Percentiles rank a stretch among this genome's conserved stretches.
Evolutionary conservation across 1,140 invertebrate species (phyloP).

Genomic region (Drusus annulatus): DNA sequence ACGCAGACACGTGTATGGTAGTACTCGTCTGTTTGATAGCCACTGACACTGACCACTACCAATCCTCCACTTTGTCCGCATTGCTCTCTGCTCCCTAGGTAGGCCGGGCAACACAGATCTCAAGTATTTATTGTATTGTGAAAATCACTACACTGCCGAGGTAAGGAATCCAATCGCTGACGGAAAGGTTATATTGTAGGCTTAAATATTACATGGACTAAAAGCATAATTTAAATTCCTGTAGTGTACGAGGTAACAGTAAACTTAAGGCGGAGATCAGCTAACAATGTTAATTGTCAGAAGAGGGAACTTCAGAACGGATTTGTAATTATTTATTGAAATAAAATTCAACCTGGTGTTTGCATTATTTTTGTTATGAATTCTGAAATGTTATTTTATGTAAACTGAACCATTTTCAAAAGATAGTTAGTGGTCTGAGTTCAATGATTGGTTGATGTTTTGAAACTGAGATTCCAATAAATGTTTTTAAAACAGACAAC

Average conservation of each 20-base stretch:
- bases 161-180: not conserved
- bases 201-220: conserved; percentile 17
- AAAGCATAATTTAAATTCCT: conserved; percentile 14
- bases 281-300: not conserved
- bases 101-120: conserved; percentile 11
- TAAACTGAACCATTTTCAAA: conserved; percentile 5
- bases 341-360: not conserved
- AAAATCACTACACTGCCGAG: conserved; percentile 2
- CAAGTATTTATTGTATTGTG: conserved; percentile 20
- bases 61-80: not conserved
- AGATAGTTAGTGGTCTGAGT: not conserved
- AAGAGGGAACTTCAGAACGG: not conserved
- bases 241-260: conserved; percentile 1
- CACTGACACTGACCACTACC: too few relatives aligned
- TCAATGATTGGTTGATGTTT: conserved; percentile 20
- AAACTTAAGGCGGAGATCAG: not conserved
- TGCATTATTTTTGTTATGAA: conserved; percentile 33
- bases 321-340: conserved; percentile 19
- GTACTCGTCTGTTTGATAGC: too few relatives aligned
- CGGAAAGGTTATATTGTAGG: not conserved
- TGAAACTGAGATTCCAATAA: conserved; percentile 41
- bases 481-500: conserved; percentile 25
- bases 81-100: not conserved
- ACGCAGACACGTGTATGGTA: too few relatives aligned
- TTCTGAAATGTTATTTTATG: conserved; percentile 20